phyloP scores from a whole-genome alignment of 92 coral and sea anemone species.

The Pocillopora grandis region DNA sequence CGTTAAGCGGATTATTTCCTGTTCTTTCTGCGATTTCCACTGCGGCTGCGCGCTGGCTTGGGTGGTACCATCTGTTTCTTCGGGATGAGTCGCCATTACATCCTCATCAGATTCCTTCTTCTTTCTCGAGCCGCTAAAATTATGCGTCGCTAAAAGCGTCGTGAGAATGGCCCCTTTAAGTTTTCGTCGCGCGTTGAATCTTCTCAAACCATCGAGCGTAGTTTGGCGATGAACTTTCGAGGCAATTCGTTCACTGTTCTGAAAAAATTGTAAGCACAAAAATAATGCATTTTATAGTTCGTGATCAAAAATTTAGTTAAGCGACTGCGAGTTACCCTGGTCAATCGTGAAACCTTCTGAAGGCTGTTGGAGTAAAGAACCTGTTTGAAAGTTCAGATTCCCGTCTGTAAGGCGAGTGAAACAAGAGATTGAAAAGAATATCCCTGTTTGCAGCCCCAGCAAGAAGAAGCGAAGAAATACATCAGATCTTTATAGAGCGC shows the following conservation, averaged over 20 bases:
- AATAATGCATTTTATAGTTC: not conserved
- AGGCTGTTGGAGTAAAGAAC: not conserved
- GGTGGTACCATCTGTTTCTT: conserved; percentile 40
- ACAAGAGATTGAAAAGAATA: conserved; percentile 3
- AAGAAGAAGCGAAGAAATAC: conserved; percentile 7
- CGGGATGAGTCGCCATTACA: conserved; percentile 53
- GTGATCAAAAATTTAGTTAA: not conserved
- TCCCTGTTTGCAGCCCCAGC: not conserved
- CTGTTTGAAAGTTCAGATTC: conserved; percentile 6
- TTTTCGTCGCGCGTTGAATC: conserved; percentile 95
- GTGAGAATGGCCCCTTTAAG: conserved; percentile 96
- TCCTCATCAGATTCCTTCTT: conserved; percentile 93
- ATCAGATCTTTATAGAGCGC: not conserved
- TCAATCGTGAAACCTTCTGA: not conserved
- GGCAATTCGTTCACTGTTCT: conserved; percentile 97
- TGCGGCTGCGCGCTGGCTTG: conserved; percentile 24
- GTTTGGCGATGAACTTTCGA: conserved; percentile 97
- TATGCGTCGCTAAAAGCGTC: conserved; percentile 88
- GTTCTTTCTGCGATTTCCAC: conserved; percentile 60
- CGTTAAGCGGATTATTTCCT: conserved; percentile 89
- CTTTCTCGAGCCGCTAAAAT: conserved; percentile 76
- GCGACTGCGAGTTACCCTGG: not conserved
- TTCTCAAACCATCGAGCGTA: conserved; percentile 92
- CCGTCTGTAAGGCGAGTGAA: not conserved
- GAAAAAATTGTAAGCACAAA: conserved; percentile 2